Conservation (phyloP, 2,888 invertebrate genomes). For the Plutella xylostella region DNA sequence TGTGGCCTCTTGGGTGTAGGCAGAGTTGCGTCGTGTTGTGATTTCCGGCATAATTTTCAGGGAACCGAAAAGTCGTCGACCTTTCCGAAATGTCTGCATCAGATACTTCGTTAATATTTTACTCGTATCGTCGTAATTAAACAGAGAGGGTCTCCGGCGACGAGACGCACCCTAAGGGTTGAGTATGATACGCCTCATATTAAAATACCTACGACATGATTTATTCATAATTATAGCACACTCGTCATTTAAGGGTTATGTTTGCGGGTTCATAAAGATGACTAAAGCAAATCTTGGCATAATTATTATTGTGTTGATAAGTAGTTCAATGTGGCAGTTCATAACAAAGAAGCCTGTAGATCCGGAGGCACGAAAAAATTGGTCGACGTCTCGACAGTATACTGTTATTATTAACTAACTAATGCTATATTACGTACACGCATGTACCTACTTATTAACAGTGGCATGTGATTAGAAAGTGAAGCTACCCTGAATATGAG, state of each 20-base stretch:
- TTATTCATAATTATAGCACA: conserved; percentile 2
- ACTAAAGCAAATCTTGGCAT: too few species aligned
- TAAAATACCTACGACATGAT: conserved; percentile 2
- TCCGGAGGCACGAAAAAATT: too few species aligned
- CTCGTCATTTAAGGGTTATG: conserved; percentile 1
- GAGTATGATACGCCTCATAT: conserved; percentile 6
- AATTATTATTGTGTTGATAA: too few species aligned
- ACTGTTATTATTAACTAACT: too few species aligned
- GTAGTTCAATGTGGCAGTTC: too few species aligned
- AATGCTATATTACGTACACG: neutral
- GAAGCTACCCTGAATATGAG: conserved; percentile 33
- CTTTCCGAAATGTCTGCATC: conserved; percentile 41
- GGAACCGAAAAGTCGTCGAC: conserved; percentile 20
- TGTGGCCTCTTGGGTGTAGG: too few species aligned
- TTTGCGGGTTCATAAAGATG: too few species aligned
- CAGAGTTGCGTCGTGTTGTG: too few species aligned
- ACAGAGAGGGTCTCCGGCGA: conserved; percentile 20
- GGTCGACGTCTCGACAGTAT: too few species aligned
- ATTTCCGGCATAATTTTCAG: neutral
- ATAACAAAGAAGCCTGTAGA: too few species aligned
- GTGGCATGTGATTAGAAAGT: conserved; percentile 55
- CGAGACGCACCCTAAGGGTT: conserved; percentile 31
- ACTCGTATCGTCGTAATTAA: conserved; percentile 45
- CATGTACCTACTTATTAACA: neutral
- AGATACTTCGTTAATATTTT: conserved; percentile 60